phyloP scores from a whole-genome alignment of 2,797 vertebrate species.

The Darevskia nairensis region DNA sequence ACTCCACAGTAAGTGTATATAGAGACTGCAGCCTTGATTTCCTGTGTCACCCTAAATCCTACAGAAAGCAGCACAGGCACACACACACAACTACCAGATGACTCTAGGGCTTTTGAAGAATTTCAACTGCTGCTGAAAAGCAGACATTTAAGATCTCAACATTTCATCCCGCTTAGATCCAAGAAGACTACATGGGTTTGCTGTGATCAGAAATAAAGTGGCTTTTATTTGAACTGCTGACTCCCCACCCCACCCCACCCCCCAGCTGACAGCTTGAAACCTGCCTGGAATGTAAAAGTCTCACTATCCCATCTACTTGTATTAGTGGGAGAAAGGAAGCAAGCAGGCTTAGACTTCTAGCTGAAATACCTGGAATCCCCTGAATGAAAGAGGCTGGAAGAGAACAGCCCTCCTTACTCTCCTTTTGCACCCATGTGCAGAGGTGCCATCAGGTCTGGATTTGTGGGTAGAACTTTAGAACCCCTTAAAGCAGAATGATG shows the following conservation, averaged over 20 bases:
- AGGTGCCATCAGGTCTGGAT: no score
- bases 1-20: neutral
- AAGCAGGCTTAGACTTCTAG: neutral
- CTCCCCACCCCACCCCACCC: neutral
- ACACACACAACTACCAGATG: neutral
- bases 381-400: neutral
- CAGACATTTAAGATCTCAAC: neutral
- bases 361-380: neutral
- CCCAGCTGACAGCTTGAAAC: constrained; percentile 14
- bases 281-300: neutral
- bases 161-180: constrained; percentile 1
- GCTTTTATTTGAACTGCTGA: constrained; percentile 8
- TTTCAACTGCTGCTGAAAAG: neutral
- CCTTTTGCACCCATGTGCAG: neutral
- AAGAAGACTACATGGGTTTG: neutral
- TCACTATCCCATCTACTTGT: neutral
- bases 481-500: neutral
- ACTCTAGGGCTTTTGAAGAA: neutral
- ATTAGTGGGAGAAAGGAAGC: neutral
- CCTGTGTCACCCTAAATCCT: neutral
- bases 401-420: neutral
- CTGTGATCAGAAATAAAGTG: neutral
- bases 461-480: neutral
- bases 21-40: neutral
- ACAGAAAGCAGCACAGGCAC: neutral